phyloP scores from a whole-genome alignment of 2,113 vertebrate species.

The Lepus timidus region DNA sequence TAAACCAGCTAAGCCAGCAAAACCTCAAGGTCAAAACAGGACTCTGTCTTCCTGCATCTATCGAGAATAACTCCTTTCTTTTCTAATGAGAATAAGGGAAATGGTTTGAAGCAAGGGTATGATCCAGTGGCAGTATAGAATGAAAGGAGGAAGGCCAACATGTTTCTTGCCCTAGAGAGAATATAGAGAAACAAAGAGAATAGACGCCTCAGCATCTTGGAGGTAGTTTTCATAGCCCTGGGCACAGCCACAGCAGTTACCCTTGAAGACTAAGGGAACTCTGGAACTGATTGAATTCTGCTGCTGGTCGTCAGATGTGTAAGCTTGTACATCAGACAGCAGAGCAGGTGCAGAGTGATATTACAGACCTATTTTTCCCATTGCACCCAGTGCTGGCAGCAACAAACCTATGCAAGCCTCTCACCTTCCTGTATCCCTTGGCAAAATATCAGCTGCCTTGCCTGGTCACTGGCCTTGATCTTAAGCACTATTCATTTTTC shows the following conservation, averaged over 20 bases:
- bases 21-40: not conserved
- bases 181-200: not conserved
- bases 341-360: not conserved
- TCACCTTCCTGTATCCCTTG: not conserved
- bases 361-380: not conserved
- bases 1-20: not conserved
- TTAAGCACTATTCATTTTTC: not conserved
- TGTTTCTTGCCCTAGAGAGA: not conserved
- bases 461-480: not conserved
- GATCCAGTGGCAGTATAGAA: not conserved
- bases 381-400: no score
- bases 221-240: not conserved
- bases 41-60: not conserved
- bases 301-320: not conserved
- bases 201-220: not conserved
- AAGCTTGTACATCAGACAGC: not conserved
- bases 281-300: not conserved
- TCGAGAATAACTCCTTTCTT: not conserved
- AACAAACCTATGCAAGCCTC: not conserved
- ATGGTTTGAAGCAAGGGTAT: not conserved
- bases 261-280: not conserved
- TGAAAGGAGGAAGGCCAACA: not conserved
- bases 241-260: not conserved
- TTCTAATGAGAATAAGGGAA: not conserved
- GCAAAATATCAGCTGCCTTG: not conserved